These are phyloP conservation scores for Pteropus rufus DNA, from an alignment of 2,797 vertebrate genomes.

Conservation along the genomic window DNA sequence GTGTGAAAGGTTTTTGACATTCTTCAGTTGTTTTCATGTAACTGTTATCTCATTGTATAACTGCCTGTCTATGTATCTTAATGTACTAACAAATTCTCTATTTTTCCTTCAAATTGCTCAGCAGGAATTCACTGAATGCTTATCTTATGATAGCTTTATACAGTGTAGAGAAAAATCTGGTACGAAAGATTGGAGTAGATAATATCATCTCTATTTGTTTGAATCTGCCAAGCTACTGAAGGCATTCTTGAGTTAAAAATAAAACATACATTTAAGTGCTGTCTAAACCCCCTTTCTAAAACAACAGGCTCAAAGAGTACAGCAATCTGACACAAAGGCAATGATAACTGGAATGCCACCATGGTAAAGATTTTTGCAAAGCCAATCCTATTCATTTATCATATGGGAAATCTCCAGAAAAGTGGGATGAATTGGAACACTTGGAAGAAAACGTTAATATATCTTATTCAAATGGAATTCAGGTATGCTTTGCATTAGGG, in stretches of 20 bases:
- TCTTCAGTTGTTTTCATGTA: constrained; percentile 12
- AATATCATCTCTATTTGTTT: constrained; percentile 21
- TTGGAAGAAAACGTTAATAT: background rate
- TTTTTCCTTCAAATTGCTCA: constrained; percentile 38
- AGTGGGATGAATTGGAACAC: background rate
- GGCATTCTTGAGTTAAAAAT: background rate
- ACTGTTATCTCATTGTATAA: background rate
- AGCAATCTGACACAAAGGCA: background rate
- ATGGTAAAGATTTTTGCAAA: background rate
- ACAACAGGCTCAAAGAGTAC: background rate
- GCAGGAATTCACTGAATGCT: constrained; percentile 2
- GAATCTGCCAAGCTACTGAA: constrained; percentile 11
- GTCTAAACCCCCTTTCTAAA: background rate
- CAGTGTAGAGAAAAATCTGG: constrained; percentile 40
- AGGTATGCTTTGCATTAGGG: background rate
- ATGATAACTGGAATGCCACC: background rate
- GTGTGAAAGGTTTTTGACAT: constrained; percentile 10
- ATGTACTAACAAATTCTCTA: constrained; percentile 20
- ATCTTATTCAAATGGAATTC: background rate
- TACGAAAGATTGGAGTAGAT: background rate
- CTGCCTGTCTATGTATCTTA: constrained; percentile 3
- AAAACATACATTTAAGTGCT: background rate
- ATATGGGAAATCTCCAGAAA: background rate
- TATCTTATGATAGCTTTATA: background rate
- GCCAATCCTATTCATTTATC: background rate